Evolutionary conservation across 2,888 invertebrate species (phyloP).

Genomic region (Drosophila anomalipes): DNA sequence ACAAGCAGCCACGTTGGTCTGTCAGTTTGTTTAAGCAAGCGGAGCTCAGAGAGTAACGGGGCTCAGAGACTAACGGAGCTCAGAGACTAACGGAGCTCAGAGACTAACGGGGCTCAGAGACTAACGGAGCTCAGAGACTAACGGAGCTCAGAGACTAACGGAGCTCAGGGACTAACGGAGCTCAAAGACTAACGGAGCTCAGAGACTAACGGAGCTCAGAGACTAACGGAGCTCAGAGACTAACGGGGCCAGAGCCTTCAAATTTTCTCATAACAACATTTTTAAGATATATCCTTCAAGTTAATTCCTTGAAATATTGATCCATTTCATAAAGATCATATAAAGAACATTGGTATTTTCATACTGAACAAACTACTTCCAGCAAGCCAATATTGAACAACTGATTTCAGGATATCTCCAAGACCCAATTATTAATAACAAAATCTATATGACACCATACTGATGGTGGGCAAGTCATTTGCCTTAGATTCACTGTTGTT

Average conservation of each 20-base stretch:
- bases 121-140: background rate
- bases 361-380: background rate
- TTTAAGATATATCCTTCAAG: background rate
- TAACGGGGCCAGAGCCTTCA: background rate
- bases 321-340: background rate
- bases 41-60: background rate
- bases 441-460: background rate
- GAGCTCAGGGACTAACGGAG: background rate
- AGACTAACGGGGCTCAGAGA: background rate
- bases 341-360: background rate
- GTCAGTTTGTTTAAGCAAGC: background rate
- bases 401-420: background rate
- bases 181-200: no score
- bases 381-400: background rate
- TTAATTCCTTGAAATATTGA: background rate
- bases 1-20: background rate
- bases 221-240: background rate
- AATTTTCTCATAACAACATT: background rate
- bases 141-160: background rate
- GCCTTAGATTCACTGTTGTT: background rate
- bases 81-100: background rate
- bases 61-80: background rate
- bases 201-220: background rate
- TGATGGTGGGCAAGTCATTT: background rate
- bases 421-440: background rate